phyloP scores from a whole-genome alignment of 2,888 invertebrate species.

The Caenorhabditis sp. region DNA sequence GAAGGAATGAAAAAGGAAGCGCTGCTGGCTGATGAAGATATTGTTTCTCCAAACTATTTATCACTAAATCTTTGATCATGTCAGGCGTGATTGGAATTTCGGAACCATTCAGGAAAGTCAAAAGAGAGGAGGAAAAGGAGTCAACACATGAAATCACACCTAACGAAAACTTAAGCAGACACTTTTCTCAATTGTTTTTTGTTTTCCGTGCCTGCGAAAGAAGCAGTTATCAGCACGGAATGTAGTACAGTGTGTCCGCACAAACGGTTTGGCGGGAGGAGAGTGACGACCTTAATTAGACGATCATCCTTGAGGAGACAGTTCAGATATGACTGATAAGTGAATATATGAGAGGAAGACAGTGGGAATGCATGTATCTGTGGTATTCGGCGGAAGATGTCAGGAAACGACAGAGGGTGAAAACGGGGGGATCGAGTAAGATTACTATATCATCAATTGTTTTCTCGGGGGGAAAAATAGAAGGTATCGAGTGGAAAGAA shows the following conservation, averaged over 20 bases:
- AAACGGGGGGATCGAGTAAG: slow-evolving; percentile 19
- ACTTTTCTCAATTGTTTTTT: slow-evolving; percentile 9
- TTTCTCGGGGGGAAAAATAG: not conserved
- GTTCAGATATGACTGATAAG: slow-evolving; percentile 56
- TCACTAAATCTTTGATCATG: slow-evolving; percentile 35
- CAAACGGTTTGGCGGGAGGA: slow-evolving; percentile 35
- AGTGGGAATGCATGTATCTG: slow-evolving; percentile 1
- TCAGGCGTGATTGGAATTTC: slow-evolving; percentile 3
- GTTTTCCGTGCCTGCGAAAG: slow-evolving; percentile 10
- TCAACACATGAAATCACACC: not conserved
- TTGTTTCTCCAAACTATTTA: slow-evolving; percentile 37
- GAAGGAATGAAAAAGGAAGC: slow-evolving; percentile 15
- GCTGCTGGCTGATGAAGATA: slow-evolving; percentile 4
- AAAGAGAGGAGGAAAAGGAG: not conserved
- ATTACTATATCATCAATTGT: slow-evolving; percentile 34
- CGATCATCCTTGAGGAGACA: slow-evolving; percentile 54
- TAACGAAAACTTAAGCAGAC: not conserved
- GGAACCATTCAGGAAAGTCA: not conserved
- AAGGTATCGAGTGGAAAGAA: not conserved
- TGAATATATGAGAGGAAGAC: slow-evolving; percentile 40
- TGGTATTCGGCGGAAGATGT: slow-evolving; percentile 11
- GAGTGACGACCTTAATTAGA: slow-evolving; percentile 58
- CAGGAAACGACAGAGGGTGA: not conserved
- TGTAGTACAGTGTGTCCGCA: slow-evolving; percentile 57
- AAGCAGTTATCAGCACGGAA: slow-evolving; percentile 52